These are phyloP conservation scores for Idris sp. DNA, from an alignment of 1,140 invertebrate species.

Conservation along the genomic window DNA sequence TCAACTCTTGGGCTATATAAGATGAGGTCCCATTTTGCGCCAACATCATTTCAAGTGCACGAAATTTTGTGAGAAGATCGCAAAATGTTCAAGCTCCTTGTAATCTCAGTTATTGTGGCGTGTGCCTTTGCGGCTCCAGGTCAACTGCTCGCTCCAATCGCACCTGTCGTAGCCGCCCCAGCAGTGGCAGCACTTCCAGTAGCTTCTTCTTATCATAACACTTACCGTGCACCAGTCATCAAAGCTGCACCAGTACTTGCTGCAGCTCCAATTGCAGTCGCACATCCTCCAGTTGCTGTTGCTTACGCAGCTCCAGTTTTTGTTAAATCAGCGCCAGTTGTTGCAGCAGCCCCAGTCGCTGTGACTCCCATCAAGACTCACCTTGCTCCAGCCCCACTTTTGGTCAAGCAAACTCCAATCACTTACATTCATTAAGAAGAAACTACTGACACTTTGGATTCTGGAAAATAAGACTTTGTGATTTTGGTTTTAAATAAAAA, in stretches of 20 bases:
- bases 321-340: too few relatives aligned
- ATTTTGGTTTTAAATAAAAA: too few relatives aligned
- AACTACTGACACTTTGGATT: too few relatives aligned
- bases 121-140: slow-evolving; percentile 72
- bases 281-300: slow-evolving; percentile 13
- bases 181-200: slow-evolving; percentile 27
- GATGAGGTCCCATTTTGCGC: slow-evolving; percentile 54
- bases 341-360: slow-evolving; percentile 17
- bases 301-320: slow-evolving; percentile 4
- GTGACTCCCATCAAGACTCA: slow-evolving; percentile 39
- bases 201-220: slow-evolving; percentile 42
- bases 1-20: slow-evolving; percentile 70
- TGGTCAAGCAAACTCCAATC: slow-evolving; percentile 21
- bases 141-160: slow-evolving; percentile 17
- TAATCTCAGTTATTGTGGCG: slow-evolving; percentile 79
- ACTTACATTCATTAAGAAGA: slow-evolving; percentile 28
- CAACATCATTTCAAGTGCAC: slow-evolving; percentile 66
- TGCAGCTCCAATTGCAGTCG: slow-evolving; percentile 38
- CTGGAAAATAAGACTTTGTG: too few relatives aligned
- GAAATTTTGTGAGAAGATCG: slow-evolving; percentile 13
- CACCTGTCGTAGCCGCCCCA: not conserved
- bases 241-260: slow-evolving; percentile 14
- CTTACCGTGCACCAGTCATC: slow-evolving; percentile 16
- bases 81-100: slow-evolving; percentile 78
- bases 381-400: slow-evolving; percentile 44